These are phyloP conservation scores for Psittacus erithacus DNA, from an alignment of 2,113 vertebrate species.

Conservation along the genomic window DNA sequence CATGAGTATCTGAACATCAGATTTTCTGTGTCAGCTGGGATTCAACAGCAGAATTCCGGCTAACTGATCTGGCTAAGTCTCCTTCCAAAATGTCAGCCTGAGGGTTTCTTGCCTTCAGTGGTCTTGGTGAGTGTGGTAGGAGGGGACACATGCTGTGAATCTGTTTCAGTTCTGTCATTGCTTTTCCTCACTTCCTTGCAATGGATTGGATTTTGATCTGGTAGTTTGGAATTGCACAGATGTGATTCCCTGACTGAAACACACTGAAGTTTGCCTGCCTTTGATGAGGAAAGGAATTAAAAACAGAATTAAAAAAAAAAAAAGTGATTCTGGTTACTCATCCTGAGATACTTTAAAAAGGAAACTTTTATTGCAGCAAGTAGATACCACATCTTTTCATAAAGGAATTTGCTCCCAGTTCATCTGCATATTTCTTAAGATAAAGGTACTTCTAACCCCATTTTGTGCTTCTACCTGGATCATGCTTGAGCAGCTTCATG, in stretches of 20 bases:
- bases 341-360: neutral
- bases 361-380: neutral
- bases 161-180: neutral
- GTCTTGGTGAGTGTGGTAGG: neutral
- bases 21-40: neutral
- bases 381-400: neutral
- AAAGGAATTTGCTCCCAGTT: neutral
- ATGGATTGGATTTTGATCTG: neutral
- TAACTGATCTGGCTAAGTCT: conserved; percentile 17
- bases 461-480: neutral
- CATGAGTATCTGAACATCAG: conserved; percentile 24
- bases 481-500: neutral
- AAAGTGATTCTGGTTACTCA: neutral
- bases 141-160: rapidly evolving
- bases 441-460: neutral
- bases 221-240: neutral
- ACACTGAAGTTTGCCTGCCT: neutral
- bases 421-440: neutral
- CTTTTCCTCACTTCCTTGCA: neutral
- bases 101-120: neutral
- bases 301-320: neutral
- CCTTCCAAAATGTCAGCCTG: neutral
- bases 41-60: conserved; percentile 2
- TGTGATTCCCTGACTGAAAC: neutral
- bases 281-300: neutral